Evolutionary conservation across 2,888 invertebrate genomes (phyloP).

Genomic region (Drosophila formosana): DNA sequence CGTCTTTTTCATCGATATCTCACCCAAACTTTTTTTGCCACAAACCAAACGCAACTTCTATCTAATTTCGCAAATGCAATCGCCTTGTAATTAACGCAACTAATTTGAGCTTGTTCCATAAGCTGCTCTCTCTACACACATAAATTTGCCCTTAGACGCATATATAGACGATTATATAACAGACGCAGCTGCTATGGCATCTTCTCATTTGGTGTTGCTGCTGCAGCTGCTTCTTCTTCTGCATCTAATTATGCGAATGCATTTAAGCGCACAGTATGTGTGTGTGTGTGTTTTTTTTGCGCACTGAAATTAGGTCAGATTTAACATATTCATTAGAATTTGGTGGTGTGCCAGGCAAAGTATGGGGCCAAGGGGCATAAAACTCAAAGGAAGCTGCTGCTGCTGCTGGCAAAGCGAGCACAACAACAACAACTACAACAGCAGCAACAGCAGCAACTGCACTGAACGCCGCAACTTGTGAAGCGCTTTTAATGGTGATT

Average conservation of each 20-base stretch:
- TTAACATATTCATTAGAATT: slow-evolving; percentile 79
- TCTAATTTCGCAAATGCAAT: slow-evolving; percentile 4
- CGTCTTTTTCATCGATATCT: too few species aligned
- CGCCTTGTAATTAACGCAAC: slow-evolving; percentile 28
- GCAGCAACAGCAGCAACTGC: slow-evolving; percentile 33
- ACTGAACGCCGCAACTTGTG: slow-evolving; percentile 57
- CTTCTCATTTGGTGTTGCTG: slow-evolving; percentile 25
- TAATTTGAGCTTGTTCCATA: neutral
- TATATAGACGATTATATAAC: slow-evolving; percentile 24
- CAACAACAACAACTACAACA: slow-evolving; percentile 32
- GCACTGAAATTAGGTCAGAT: slow-evolving; percentile 75
- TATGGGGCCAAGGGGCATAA: slow-evolving; percentile 25
- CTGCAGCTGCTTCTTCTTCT: slow-evolving; percentile 16
- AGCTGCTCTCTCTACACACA: neutral
- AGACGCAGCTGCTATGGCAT: slow-evolving; percentile 26
- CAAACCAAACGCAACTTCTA: neutral
- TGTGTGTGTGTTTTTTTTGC: slow-evolving; percentile 22
- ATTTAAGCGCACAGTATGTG: slow-evolving; percentile 69
- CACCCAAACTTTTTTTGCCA: too few species aligned
- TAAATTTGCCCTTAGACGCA: neutral
- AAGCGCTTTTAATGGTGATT: slow-evolving; percentile 79
- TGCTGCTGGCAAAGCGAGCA: slow-evolving; percentile 28
- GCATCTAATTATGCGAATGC: slow-evolving; percentile 81
- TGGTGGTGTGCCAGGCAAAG: slow-evolving; percentile 7
- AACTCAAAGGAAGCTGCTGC: slow-evolving; percentile 66